A percentile compares a stretch with the other conserved stretches of the same genome.
These are phyloP conservation scores for Nomada ferruginata DNA, from an alignment of 2,888 invertebrate species.

Conservation along the genomic window DNA sequence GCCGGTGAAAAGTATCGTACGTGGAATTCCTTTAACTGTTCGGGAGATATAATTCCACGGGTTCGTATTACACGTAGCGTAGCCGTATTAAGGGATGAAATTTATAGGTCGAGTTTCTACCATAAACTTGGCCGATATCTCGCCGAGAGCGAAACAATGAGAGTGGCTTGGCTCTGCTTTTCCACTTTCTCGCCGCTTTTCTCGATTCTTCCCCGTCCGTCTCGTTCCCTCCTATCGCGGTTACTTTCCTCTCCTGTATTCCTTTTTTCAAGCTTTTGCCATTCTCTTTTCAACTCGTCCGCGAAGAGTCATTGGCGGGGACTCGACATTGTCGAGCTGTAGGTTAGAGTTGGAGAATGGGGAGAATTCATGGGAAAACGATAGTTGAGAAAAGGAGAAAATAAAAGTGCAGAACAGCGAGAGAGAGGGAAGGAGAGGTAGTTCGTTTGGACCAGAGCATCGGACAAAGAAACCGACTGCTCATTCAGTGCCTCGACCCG, in stretches of 20 bases:
- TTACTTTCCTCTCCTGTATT: slow-evolving; percentile 1
- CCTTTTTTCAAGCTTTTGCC: background rate
- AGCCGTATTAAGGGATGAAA: slow-evolving; percentile 71
- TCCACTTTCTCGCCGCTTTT: slow-evolving; percentile 31
- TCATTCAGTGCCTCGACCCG: slow-evolving; percentile 51
- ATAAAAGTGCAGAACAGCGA: background rate
- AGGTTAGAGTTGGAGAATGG: slow-evolving; percentile 10
- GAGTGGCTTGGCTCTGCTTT: slow-evolving; percentile 12
- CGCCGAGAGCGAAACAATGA: slow-evolving; percentile 67
- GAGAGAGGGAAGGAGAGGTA: background rate
- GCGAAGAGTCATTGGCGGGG: background rate
- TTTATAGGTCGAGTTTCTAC: slow-evolving; percentile 78
- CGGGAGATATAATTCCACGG: slow-evolving; percentile 65
- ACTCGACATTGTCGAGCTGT: background rate
- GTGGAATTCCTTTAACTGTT: slow-evolving; percentile 60
- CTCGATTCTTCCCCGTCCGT: slow-evolving; percentile 13
- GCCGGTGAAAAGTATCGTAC: slow-evolving; percentile 52
- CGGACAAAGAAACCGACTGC: slow-evolving; percentile 53
- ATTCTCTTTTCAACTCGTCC: background rate
- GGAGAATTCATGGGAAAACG: slow-evolving; percentile 4
- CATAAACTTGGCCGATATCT: slow-evolving; percentile 73
- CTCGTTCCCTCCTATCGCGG: slow-evolving; percentile 6
- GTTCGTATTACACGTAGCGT: slow-evolving; percentile 70
- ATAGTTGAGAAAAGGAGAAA: background rate
- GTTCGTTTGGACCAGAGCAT: slow-evolving; percentile 25